Evolutionary conservation across 2,113 vertebrate species (phyloP).

Genomic region (Pedionomus torquatus): DNA sequence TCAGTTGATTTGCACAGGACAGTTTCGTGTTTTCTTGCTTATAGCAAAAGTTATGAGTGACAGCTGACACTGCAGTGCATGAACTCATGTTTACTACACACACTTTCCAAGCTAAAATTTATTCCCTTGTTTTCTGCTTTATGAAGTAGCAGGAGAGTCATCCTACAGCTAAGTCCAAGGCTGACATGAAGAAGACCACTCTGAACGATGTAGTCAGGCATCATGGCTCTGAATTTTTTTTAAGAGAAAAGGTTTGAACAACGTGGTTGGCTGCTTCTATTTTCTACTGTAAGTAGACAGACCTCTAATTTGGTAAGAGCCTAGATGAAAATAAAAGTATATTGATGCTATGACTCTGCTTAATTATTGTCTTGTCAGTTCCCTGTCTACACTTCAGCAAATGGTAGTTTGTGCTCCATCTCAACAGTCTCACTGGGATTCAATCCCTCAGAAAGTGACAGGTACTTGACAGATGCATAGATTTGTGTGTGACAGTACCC

Average conservation of each 20-base stretch:
- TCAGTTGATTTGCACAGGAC: background rate
- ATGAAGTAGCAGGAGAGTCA: background rate
- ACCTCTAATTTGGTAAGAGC: background rate
- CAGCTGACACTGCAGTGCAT: background rate
- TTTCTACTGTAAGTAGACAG: background rate
- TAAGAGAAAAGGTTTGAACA: background rate
- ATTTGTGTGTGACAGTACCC: background rate
- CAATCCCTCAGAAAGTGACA: background rate
- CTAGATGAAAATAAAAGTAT: background rate
- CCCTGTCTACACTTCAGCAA: background rate
- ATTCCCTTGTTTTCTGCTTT: background rate
- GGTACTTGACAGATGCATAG: background rate
- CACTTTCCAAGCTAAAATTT: background rate
- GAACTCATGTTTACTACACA: background rate
- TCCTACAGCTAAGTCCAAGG: background rate
- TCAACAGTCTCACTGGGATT: background rate
- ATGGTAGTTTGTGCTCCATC: background rate
- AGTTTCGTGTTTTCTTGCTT: background rate
- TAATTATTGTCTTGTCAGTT: background rate
- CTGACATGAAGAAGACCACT: background rate
- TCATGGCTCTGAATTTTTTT: rapidly evolving
- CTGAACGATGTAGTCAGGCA: background rate
- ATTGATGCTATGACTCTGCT: background rate
- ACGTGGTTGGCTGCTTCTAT: background rate
- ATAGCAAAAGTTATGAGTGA: background rate